A percentile compares a stretch with the other conserved stretches of the same genome.
Conservation (phyloP, 2,113 vertebrate species). For the Ictalurus furcatus region DNA sequence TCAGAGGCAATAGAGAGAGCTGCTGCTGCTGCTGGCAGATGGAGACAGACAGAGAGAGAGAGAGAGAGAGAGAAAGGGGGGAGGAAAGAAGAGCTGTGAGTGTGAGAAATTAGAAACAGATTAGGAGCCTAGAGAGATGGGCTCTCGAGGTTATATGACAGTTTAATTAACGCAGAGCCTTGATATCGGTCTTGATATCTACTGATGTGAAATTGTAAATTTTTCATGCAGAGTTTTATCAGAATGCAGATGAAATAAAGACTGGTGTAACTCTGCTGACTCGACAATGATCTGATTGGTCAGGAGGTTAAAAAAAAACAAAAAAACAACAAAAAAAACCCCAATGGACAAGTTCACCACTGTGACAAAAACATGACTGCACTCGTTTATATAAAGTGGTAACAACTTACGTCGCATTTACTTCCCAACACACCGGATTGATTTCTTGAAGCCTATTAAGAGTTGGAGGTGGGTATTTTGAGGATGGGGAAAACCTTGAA, state of each 20-base stretch:
- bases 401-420: neutral
- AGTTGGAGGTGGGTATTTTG: neutral
- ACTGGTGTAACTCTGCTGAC: neutral
- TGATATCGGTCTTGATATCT: constrained; percentile 1
- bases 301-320: neutral
- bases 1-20: constrained; percentile 90
- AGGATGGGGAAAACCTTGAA: neutral
- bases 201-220: neutral
- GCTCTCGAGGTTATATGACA: neutral
- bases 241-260: neutral
- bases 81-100: constrained; percentile 1
- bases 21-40: constrained; percentile 81
- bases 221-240: neutral
- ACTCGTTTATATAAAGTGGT: neutral
- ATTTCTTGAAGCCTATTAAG: neutral
- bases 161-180: constrained; percentile 31
- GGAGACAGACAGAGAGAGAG: neutral
- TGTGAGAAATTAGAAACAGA: constrained; percentile 16
- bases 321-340: too few species aligned
- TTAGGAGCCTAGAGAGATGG: constrained; percentile 24
- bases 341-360: too few species aligned
- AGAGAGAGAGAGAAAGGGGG: neutral
- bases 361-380: neutral
- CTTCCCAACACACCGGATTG: neutral
- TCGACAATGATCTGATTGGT: neutral